A percentile compares a stretch with the other conserved stretches of the same genome.
These are phyloP conservation scores for Ptychoptera albimana DNA, from an alignment of 2,888 invertebrate genomes.

Conservation along the genomic window DNA sequence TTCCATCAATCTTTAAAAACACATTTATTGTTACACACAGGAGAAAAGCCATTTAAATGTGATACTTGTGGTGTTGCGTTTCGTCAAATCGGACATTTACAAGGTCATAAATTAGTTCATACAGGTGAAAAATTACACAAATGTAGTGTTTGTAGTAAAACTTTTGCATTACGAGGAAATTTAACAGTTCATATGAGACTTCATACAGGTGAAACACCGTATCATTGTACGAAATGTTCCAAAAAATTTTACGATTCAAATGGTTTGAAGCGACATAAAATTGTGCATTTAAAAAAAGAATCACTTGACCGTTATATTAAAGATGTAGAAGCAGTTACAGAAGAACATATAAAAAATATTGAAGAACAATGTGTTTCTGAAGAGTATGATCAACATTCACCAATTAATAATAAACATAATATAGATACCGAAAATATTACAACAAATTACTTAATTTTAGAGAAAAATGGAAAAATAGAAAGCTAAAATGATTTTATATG, in stretches of 20 bases:
- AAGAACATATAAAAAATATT: too few species aligned
- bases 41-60: conserved; percentile 11
- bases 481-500: too few species aligned
- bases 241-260: conserved; percentile 14
- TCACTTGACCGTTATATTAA: too few species aligned
- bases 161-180: conserved; percentile 11
- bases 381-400: too few species aligned
- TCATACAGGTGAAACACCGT: conserved; percentile 14
- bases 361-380: too few species aligned
- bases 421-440: too few species aligned
- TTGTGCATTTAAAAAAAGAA: conserved; percentile 8
- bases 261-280: conserved; percentile 13
- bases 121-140: conserved; percentile 10
- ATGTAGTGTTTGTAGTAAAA: conserved; percentile 10
- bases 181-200: conserved; percentile 12
- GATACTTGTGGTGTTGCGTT: conserved; percentile 9
- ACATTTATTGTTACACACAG: conserved; percentile 11
- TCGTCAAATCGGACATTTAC: conserved; percentile 11
- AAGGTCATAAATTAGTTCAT: conserved; percentile 12
- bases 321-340: too few species aligned
- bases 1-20: conserved; percentile 10
- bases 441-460: too few species aligned
- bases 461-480: too few species aligned
- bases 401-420: too few species aligned
- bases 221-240: conserved; percentile 12